Evolutionary conservation across 2,888 invertebrate species (phyloP).

Genomic region (Lepidonotus clava): DNA sequence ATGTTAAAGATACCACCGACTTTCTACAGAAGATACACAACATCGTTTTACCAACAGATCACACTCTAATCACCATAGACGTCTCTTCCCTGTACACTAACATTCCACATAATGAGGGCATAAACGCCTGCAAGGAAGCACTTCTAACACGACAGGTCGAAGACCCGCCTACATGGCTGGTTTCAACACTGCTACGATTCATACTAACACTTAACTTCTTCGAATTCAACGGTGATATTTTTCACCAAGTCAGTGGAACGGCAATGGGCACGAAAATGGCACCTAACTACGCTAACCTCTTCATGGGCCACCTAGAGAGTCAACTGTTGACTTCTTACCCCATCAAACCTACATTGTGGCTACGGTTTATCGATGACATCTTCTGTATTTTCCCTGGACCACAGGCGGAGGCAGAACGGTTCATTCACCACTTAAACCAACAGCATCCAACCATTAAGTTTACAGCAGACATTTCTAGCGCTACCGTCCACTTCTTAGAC

Average conservation of each 20-base stretch:
- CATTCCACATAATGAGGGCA: slow-evolving; percentile 6
- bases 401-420: not conserved
- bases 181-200: not conserved
- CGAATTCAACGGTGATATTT: not conserved
- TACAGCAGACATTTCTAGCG: not conserved
- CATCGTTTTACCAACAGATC: not conserved
- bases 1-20: not conserved
- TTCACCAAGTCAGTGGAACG: not conserved
- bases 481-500: not conserved
- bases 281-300: slow-evolving; percentile 19
- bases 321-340: not conserved
- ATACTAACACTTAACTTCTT: not conserved
- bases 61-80: not conserved
- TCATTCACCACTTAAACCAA: not conserved
- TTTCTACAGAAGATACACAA: not conserved
- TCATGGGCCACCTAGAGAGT: not conserved
- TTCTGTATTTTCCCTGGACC: not conserved
- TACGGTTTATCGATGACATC: not conserved
- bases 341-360: not conserved
- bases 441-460: not conserved
- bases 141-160: not conserved
- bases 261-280: slow-evolving; percentile 16
- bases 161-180: not conserved
- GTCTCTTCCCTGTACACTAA: not conserved
- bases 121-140: not conserved